These are phyloP conservation scores for Chrysaora quinquecirrha DNA, from an alignment of 30 jellyfish, hydroid and myxozoan species.

Conservation along the genomic window DNA sequence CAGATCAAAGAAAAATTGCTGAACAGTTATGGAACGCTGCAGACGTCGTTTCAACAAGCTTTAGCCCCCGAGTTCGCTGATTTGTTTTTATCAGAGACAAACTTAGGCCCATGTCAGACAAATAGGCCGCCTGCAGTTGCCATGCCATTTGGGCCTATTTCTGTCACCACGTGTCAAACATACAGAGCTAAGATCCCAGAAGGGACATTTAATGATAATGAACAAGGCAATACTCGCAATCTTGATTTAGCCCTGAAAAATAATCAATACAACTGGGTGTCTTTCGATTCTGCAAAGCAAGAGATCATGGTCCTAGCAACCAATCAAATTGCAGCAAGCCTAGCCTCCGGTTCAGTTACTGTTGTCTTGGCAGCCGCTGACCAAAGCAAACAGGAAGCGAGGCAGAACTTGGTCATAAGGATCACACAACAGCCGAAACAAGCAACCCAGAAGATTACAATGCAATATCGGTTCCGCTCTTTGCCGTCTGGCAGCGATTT, in stretches of 20 bases:
- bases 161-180: conserved; percentile 66
- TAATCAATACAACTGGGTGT: conserved; percentile 59
- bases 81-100: conserved; percentile 31
- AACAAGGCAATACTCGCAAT: conserved; percentile 82
- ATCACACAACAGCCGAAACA: conserved; percentile 12
- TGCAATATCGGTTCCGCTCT: conserved; percentile 53
- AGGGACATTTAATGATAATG: conserved; percentile 74
- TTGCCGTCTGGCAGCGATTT: conserved; percentile 8
- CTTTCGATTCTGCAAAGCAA: conserved; percentile 63
- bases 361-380: conserved; percentile 76
- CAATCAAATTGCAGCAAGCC: conserved; percentile 45
- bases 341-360: conserved; percentile 12
- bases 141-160: conserved; percentile 61
- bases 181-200: conserved; percentile 65
- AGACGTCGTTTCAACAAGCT: conserved; percentile 23
- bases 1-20: conserved; percentile 43
- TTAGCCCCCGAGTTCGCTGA: conserved; percentile 70
- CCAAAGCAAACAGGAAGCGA: conserved; percentile 32
- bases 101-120: conserved; percentile 72
- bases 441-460: conserved; percentile 47
- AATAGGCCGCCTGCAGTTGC: conserved; percentile 69
- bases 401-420: conserved; percentile 21
- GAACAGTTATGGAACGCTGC: conserved; percentile 13
- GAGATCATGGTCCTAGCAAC: conserved; percentile 52
- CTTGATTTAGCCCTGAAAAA: conserved; percentile 35